Evolutionary conservation across 2,113 vertebrate genomes (phyloP).

Genomic region (Loxodonta africana): DNA sequence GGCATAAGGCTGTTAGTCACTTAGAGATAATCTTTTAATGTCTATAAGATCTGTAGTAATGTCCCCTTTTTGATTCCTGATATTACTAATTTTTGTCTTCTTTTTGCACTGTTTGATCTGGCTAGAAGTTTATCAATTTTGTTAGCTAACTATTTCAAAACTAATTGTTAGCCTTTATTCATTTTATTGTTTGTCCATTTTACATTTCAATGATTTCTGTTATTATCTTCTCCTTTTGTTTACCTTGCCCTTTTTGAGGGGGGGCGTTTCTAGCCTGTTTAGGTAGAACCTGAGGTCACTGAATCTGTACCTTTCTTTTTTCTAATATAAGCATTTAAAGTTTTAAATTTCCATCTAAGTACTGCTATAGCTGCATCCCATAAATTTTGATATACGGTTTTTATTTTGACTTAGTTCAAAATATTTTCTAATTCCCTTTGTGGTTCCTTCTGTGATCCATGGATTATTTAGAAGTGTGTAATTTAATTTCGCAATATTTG

Average conservation of each 20-base stretch:
- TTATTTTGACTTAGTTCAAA: background rate
- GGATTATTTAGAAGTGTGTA: too few relatives aligned
- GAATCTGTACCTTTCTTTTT: background rate
- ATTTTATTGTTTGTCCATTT: background rate
- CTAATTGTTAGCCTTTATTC: background rate
- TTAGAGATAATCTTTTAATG: too few relatives aligned
- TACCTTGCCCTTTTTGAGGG: background rate
- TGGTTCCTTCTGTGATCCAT: background rate
- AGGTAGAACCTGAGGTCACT: background rate
- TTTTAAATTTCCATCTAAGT: too few relatives aligned
- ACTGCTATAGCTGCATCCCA: too few relatives aligned
- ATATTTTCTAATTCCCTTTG: background rate
- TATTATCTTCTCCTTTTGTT: background rate
- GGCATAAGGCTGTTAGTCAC: too few relatives aligned
- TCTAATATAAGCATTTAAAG: background rate
- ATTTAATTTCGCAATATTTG: too few relatives aligned
- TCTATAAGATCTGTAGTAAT: too few relatives aligned
- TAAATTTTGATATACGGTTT: background rate
- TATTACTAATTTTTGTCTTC: background rate
- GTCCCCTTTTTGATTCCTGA: too few relatives aligned
- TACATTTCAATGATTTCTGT: background rate
- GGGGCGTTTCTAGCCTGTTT: background rate
- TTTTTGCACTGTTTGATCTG: background rate
- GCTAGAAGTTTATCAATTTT: background rate
- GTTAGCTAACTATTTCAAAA: background rate